Evolutionary conservation across 2,797 vertebrate species (phyloP), one percentile per base, ranked within the genome.

Genomic region (Sphaeramia orbicularis): DNA sequence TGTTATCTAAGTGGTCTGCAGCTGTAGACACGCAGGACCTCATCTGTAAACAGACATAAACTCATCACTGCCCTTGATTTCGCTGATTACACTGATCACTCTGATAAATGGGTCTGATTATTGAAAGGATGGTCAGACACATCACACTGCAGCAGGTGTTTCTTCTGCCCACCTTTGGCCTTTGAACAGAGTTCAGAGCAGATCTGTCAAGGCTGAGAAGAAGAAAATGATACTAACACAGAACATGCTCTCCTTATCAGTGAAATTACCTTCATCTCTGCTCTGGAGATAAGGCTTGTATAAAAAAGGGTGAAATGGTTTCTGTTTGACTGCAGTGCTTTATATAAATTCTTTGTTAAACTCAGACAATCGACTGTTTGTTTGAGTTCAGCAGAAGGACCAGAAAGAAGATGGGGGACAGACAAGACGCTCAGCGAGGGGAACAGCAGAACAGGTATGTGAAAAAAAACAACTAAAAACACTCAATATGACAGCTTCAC

Each of bases 241-340:
- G 6, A 52, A 12, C 19, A 21, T 38, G 54, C n/a, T 24, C 6
- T 5, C 40, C 52, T 53, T 84, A 83, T 83, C 78, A 71, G 54
- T 8, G 10, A 47, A 44, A 49, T 11, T 48, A 4, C 35, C 27
- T 24, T 58, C 32, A 71, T 59, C 81, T 86, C 59, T 76, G 73
- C 66, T 70, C 67, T 62, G 32, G 35, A 66, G 81, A 88, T 81
- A 86, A 77, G 57, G 18, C 30, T 57, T 19, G 8, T 9, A 36
- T 53, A 44, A 48, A 35, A 30, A 8, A 15, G 16, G 3, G 27
- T 1, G 45, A n/a, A 42, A 8, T 0, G 7, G 50, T 38, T 7
- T 7, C 13, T 37, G 37, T 38, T n/a, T 10, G 6, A 48, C 38
- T 6, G 37, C 14, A 10, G 53, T 13, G 47, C 45, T 41, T 47